Percentiles rank a stretch among this genome's conserved stretches.
Evolutionary conservation across 2,797 vertebrate species (phyloP).

Genomic region (Acipenser oxyrinchus): DNA sequence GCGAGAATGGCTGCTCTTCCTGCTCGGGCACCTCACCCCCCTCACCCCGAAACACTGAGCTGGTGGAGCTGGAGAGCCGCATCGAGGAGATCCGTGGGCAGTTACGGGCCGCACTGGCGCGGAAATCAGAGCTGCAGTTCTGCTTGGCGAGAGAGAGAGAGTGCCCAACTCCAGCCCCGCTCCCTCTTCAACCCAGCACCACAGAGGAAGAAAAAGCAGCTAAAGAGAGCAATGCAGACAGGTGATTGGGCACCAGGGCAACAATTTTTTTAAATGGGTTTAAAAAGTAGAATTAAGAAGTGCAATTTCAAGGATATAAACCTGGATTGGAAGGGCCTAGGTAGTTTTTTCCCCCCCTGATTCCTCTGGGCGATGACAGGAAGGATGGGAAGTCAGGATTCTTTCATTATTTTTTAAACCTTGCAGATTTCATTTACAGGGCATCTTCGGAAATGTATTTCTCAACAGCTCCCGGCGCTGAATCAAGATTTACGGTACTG

Average conservation of each 20-base stretch:
- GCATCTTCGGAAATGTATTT: too few species aligned
- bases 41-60: conserved; percentile 53
- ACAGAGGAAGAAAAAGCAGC: conserved; percentile 10
- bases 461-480: too few species aligned
- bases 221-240: conserved; percentile 50
- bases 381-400: too few species aligned
- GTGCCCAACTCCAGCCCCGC: conserved; percentile 18
- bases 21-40: conserved; percentile 4
- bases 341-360: too few species aligned
- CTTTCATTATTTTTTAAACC: too few species aligned
- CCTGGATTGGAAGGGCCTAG: too few species aligned
- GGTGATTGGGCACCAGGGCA: conserved; percentile 43
- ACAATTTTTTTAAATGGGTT: background rate
- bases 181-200: conserved; percentile 39
- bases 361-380: too few species aligned
- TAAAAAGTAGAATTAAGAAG: background rate
- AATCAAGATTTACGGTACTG: too few species aligned
- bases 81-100: conserved; percentile 66
- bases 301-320: too few species aligned
- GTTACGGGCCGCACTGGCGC: conserved; percentile 58
- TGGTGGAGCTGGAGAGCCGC: conserved; percentile 64
- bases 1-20: conserved; percentile 46
- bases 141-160: conserved; percentile 48
- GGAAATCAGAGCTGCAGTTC: conserved; percentile 69
- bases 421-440: too few species aligned